Conservation (phyloP, 2,888 invertebrate species). For the Muscina levida region DNA sequence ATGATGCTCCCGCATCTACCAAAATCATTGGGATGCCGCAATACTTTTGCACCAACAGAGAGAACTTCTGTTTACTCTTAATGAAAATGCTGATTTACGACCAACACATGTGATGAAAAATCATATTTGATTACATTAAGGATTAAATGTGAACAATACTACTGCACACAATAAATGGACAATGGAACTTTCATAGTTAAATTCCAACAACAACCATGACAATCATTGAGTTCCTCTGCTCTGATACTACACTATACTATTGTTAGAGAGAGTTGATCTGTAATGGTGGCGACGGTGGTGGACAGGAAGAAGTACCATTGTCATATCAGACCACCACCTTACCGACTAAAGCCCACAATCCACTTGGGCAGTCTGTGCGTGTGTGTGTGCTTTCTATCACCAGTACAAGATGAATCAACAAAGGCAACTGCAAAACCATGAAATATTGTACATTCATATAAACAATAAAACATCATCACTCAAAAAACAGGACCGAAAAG, state of each 20-base stretch:
- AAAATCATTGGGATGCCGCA: no score
- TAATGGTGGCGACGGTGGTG: neutral
- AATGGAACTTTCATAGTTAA: conserved; percentile 31
- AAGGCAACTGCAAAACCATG: conserved; percentile 43
- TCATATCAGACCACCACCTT: conserved; percentile 2
- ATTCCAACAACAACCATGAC: conserved; percentile 50
- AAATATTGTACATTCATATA: conserved; percentile 54
- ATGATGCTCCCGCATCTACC: no score
- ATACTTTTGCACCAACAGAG: neutral
- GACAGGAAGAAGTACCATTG: neutral
- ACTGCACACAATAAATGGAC: conserved; percentile 21
- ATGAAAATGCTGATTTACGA: conserved; percentile 60
- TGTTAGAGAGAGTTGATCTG: neutral
- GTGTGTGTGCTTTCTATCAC: neutral
- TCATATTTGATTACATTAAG: conserved; percentile 66
- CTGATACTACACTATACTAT: neutral
- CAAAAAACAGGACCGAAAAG: neutral
- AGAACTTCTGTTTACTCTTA: conserved; percentile 7
- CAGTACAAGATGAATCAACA: neutral
- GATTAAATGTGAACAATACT: conserved; percentile 60
- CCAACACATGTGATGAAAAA: conserved; percentile 59
- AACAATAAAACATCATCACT: conserved; percentile 54
- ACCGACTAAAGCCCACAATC: conserved; percentile 25
- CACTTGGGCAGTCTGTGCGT: neutral
- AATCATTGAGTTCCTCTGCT: conserved; percentile 37